Evolutionary conservation across 2,797 vertebrate genomes (phyloP), one percentile per base, ranked within the genome.

Genomic region (Pangasius macronema): DNA sequence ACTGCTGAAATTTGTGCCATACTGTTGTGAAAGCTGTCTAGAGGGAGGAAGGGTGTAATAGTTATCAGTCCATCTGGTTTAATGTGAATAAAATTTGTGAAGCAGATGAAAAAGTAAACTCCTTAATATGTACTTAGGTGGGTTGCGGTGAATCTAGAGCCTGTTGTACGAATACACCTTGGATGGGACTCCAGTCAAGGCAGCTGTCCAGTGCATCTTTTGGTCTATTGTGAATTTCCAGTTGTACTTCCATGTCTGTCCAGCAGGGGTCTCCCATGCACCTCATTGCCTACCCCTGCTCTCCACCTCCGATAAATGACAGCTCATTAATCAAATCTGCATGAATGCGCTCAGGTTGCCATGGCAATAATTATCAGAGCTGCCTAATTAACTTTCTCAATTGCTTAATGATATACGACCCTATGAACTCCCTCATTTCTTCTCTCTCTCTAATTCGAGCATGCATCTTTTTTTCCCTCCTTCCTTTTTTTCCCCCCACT

Each of bases 361-460:
- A 96, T 96, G 95, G 95, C 94, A 95, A 95, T 95, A 95, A 95
- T 96, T 95, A 96, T 95, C 94, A 95, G 95, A 94, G 94, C 95
- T 95, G 95, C 94, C 95, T 95, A 95, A 95, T 95, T 96, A 95
- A 95, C 95, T 96, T 95, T 95, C 95, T 96, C 94, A 95, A 95
- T 95, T 96, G 95, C 94, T 95, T 96, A 95, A 95, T 95, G 95
- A 95, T 95, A 95, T 95, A 95, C 93, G 94, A 95, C 94, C 95
- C 94, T 94, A 91, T 95, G 95, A 96, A 95, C 95, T 95, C 94
- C 86, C 88, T 93, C 88, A 13, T 92, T 94, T 94, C 93, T 92
- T 90, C 77, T 89, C 75, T 85, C 88, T 57, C 90, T 95, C 92
- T 94, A 94, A 95, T 95, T 94, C 92, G 90, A 94, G 91, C 93